A percentile compares a stretch with the other conserved stretches of the same genome.
Conservation (phyloP, 2,888 invertebrate genomes). For the Xylota segnis region DNA sequence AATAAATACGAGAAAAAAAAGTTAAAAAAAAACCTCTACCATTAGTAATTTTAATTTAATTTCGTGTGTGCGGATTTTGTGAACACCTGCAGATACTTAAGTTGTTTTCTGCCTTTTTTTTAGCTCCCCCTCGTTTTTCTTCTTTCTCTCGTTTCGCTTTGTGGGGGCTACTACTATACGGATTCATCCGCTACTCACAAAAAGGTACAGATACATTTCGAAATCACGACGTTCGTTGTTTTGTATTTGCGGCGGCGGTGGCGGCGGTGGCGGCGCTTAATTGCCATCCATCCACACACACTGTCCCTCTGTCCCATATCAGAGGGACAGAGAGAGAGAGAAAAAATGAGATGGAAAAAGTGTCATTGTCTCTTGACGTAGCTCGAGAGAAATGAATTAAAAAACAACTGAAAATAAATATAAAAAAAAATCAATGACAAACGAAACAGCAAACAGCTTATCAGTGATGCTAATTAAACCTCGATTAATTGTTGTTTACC, state of each 20-base stretch:
- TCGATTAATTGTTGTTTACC: constrained; percentile 66
- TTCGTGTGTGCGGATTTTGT: constrained; percentile 79
- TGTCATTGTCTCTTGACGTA: constrained; percentile 34
- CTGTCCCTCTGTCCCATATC: constrained; percentile 22
- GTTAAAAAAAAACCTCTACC: constrained; percentile 44
- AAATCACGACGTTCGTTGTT: constrained; percentile 63
- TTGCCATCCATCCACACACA: constrained; percentile 40
- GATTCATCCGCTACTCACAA: constrained; percentile 57
- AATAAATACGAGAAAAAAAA: constrained; percentile 56
- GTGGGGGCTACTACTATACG: constrained; percentile 65
- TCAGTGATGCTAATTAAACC: constrained; percentile 72
- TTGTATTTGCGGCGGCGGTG: constrained; percentile 55
- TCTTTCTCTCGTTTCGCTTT: constrained; percentile 65
- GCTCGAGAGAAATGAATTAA: constrained; percentile 44
- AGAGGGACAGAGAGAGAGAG: constrained; percentile 12
- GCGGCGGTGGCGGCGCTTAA: constrained; percentile 74
- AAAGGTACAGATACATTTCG: constrained; percentile 70
- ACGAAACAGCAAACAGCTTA: constrained; percentile 59
- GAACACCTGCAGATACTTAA: constrained; percentile 85
- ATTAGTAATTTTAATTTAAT: constrained; percentile 77
- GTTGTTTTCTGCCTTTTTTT: constrained; percentile 81
- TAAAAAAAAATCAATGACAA: constrained; percentile 68
- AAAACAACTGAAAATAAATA: too few species aligned
- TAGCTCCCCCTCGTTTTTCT: constrained; percentile 68
- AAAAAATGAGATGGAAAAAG: constrained; percentile 29